These are phyloP conservation scores for Periparus ater DNA, from an alignment of 2,797 vertebrate genomes.

Conservation along the genomic window DNA sequence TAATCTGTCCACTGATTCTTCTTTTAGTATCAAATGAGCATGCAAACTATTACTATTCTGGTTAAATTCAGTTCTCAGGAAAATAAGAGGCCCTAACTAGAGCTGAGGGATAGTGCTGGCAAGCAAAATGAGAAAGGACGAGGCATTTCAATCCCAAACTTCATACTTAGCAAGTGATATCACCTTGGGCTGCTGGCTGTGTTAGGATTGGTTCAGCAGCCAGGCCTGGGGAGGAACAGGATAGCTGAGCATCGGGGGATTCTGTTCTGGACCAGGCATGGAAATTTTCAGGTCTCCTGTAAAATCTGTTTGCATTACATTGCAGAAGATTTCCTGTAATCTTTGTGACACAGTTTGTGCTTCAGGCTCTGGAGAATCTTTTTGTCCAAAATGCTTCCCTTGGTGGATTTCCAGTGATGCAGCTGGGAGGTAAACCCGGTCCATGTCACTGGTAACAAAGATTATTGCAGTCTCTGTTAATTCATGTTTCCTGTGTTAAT, in stretches of 20 bases:
- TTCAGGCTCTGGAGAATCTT: constrained; percentile 8
- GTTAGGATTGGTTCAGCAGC: constrained; percentile 24
- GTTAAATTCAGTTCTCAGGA: constrained; percentile 60
- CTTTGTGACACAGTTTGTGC: neutral
- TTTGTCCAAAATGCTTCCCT: neutral
- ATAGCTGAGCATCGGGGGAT: constrained; percentile 6
- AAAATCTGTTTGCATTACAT: neutral
- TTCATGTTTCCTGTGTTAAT: constrained; percentile 47
- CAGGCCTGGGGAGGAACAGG: neutral
- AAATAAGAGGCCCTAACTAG: constrained; percentile 34
- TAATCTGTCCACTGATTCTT: neutral
- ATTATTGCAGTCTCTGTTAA: constrained; percentile 13
- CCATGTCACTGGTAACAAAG: neutral
- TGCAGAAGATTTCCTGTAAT: constrained; percentile 38
- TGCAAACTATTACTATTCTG: constrained; percentile 1
- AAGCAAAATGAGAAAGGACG: constrained; percentile 38
- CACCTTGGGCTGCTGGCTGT: constrained; percentile 42
- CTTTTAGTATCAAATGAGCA: constrained; percentile 15
- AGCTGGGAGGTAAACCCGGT: neutral
- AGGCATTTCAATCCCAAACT: constrained; percentile 36
- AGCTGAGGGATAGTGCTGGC: constrained; percentile 44
- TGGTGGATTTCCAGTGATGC: constrained; percentile 13
- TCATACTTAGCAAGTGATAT: constrained; percentile 58
- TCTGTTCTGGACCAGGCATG: constrained; percentile 13
- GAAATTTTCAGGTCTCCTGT: constrained; percentile 29